Base-by-base conservation (phyloP, 1,140 invertebrate species). In the Steinernema khuongi region DNA sequence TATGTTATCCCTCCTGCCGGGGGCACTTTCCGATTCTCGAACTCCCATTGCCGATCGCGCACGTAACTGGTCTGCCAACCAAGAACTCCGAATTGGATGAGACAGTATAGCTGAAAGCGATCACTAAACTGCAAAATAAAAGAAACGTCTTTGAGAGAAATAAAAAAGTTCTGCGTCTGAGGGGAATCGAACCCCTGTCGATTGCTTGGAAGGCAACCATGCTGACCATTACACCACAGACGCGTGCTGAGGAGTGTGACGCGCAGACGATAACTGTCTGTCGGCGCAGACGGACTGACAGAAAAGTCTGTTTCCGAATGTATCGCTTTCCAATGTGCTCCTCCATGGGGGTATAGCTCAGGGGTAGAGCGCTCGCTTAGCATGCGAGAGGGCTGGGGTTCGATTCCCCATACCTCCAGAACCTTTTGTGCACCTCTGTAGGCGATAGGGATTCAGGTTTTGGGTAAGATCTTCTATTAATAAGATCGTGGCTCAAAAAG, bases 11-110 rank as follows among this genome's bases (percentile, higher is more conserved):
- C 75, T n/a, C 74, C 75, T 68, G 78, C 81, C 7, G 75, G 72
- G 17, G 82, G 83, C 32, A 83, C 43, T 60, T 83, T 74, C 29
- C 82, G 71, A 69, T 85, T 85, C 44, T 83, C 82, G 50, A 76
- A 83, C 28, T 83, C 74, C 75, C 81, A 84, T 68, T 82, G 73
- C 26, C 73, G 71, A 31, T 70, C 76, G 68, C 81, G 82, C 18
- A 83, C 82, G 18, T 78, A 77, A n/a, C 77, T 67, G 26, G 75
- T 44, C 71, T 83, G 82, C 82, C 82, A 83, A 28, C 83, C 81
- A 22, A 83, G 67, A 2, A 83, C 67, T 14, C 71, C 83, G 50
- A 85, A 84, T 74, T 83, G 82, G 17, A 81, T 71, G 14, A 85
- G 71, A 31, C 79, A 81, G 75, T 83, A 85, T 18, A 83, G 41